Evolutionary conservation across 2,888 invertebrate genomes (phyloP).

Genomic region (Leptopilina syphax): DNA sequence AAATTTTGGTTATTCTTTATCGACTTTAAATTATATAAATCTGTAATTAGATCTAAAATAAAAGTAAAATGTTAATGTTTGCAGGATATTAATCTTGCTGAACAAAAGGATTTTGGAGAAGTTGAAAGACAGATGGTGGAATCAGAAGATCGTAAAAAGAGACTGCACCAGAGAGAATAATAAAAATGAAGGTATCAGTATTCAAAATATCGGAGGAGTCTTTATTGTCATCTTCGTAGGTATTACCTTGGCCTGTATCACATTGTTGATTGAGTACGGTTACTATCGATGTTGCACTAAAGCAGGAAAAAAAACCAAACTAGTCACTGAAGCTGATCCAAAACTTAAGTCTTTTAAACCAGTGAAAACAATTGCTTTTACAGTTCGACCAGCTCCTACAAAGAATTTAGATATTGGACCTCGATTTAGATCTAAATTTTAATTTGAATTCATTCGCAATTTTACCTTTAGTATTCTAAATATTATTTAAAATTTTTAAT

Average conservation of each 20-base stretch:
- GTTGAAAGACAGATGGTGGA: conserved; percentile 98
- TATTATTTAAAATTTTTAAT: no score
- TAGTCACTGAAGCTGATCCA: neutral
- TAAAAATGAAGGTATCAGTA: conserved; percentile 97
- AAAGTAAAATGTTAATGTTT: no score
- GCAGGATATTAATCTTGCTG: conserved; percentile 93
- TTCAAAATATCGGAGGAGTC: conserved; percentile 98
- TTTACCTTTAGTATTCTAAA: no score
- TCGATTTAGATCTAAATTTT: conserved; percentile 64
- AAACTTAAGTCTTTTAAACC: conserved; percentile 41
- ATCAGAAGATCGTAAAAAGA: conserved; percentile 83
- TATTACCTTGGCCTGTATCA: conserved; percentile 93
- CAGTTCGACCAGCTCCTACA: conserved; percentile 67
- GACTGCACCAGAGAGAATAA: conserved; percentile 92
- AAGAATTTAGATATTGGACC: conserved; percentile 60
- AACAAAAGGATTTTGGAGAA: conserved; percentile 95
- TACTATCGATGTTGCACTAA: conserved; percentile 89
- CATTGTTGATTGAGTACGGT: conserved; percentile 95
- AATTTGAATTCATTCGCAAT: conserved; percentile 39
- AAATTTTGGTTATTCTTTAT: no score
- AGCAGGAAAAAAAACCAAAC: conserved; percentile 72
- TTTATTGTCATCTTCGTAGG: conserved; percentile 98
- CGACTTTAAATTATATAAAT: no score
- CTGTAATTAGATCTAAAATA: no score
- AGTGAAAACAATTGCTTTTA: conserved; percentile 65